These are phyloP conservation scores for Campaea margaritaria DNA, from an alignment of 2,888 invertebrate genomes.

Conservation along the genomic window DNA sequence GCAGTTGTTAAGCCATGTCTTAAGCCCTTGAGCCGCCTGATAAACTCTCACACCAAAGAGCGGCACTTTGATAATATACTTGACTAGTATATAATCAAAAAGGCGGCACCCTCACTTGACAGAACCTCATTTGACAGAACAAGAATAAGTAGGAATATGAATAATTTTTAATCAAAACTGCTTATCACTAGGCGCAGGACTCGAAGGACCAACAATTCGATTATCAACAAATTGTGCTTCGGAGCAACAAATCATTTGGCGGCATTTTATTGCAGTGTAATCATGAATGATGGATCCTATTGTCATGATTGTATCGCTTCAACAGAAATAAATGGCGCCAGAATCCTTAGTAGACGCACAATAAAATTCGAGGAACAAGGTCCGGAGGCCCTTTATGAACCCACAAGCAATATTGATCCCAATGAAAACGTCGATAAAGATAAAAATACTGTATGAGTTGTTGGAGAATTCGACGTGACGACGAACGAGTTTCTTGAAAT, in stretches of 20 bases:
- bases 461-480: constrained; percentile 26
- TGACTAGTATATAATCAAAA: too few species aligned
- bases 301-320: constrained; percentile 29
- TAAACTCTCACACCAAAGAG: too few species aligned
- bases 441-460: constrained; percentile 28
- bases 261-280: constrained; percentile 29
- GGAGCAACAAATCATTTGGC: constrained; percentile 33
- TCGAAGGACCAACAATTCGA: neutral
- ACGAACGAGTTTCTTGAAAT: constrained; percentile 48
- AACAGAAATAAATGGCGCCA: constrained; percentile 53
- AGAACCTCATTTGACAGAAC: too few species aligned
- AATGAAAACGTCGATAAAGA: constrained; percentile 19
- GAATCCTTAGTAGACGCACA: constrained; percentile 51
- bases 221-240: constrained; percentile 33
- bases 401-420: constrained; percentile 29
- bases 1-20: too few species aligned
- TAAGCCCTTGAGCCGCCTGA: too few species aligned
- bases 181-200: too few species aligned
- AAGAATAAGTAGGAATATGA: too few species aligned
- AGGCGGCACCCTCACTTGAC: too few species aligned
- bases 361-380: constrained; percentile 49
- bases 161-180: too few species aligned
- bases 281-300: constrained; percentile 35
- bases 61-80: too few species aligned
- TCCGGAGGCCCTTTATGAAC: constrained; percentile 36